These are phyloP conservation scores for Chaunax sp. DNA, from an alignment of 2,797 vertebrate genomes.

Conservation along the genomic window DNA sequence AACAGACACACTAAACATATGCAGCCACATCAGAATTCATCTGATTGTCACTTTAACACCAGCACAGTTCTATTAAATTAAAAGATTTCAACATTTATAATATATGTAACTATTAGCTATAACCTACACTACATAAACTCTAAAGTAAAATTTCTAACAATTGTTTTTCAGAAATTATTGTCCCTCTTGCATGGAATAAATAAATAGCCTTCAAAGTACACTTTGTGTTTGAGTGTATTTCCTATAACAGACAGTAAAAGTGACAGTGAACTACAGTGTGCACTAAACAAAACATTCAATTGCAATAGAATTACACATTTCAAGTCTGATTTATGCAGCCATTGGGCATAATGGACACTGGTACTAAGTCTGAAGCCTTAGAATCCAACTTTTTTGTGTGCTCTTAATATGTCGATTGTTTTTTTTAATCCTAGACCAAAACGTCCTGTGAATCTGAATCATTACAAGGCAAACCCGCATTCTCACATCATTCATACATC, in stretches of 20 bases:
- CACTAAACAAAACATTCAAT: constrained; percentile 46
- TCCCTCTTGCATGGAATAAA: constrained; percentile 5
- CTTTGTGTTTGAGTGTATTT: not conserved
- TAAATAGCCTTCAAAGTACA: not conserved
- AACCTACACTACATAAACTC: not conserved
- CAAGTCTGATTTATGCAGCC: constrained; percentile 29
- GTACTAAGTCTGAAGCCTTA: constrained; percentile 21
- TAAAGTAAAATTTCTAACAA: not conserved
- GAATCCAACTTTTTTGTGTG: constrained; percentile 21
- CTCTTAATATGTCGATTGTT: not conserved
- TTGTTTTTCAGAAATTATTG: not conserved
- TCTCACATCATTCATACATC: constrained; percentile 10
- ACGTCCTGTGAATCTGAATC: constrained; percentile 1
- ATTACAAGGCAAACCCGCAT: constrained; percentile 20
- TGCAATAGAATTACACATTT: constrained; percentile 30
- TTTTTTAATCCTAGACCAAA: not conserved
- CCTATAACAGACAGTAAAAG: constrained; percentile 7
- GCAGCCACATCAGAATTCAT: constrained; percentile 10
- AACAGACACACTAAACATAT: constrained; percentile 6
- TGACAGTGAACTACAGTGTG: constrained; percentile 34
- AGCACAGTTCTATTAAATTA: constrained; percentile 25
- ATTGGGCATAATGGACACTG: not conserved
- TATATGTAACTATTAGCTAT: constrained; percentile 18
- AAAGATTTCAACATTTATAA: constrained; percentile 3
- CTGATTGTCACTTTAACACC: constrained; percentile 15